Evolutionary conservation across 1,140 invertebrate genomes (phyloP).

Genomic region (Drosophila teissieri): DNA sequence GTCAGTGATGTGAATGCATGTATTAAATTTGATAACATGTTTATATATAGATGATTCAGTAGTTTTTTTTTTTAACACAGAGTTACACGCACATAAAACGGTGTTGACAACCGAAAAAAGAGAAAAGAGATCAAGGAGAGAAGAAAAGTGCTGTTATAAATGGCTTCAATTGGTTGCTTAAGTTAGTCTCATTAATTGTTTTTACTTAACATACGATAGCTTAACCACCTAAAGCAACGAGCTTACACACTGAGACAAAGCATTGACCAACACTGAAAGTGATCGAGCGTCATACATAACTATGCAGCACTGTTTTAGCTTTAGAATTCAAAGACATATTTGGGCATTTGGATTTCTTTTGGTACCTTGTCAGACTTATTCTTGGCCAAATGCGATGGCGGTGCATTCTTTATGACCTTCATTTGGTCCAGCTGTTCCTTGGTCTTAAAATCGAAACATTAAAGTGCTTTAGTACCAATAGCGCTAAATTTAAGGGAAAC

Average conservation of each 20-base stretch:
- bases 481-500: neutral
- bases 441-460: slow-evolving; percentile 61
- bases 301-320: slow-evolving; percentile 31
- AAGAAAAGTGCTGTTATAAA: slow-evolving; percentile 74
- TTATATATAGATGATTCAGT: slow-evolving; percentile 50
- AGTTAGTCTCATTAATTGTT: slow-evolving; percentile 46
- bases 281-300: slow-evolving; percentile 35
- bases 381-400: slow-evolving; percentile 92
- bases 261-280: slow-evolving; percentile 68
- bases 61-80: slow-evolving; percentile 54
- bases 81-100: slow-evolving; percentile 65
- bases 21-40: slow-evolving; percentile 54
- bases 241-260: slow-evolving; percentile 36
- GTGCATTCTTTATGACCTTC: slow-evolving; percentile 91
- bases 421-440: slow-evolving; percentile 90
- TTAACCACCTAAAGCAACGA: slow-evolving; percentile 33
- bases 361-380: slow-evolving; percentile 94
- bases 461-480: slow-evolving; percentile 15
- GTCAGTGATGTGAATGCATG: slow-evolving; percentile 66
- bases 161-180: slow-evolving; percentile 44
- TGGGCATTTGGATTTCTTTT: neutral
- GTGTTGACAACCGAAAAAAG: slow-evolving; percentile 64
- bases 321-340: neutral
- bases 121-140: slow-evolving; percentile 59
- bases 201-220: slow-evolving; percentile 33